Base-by-base conservation (phyloP, 2,888 invertebrate genomes). In the Nymphalis polychloros region DNA sequence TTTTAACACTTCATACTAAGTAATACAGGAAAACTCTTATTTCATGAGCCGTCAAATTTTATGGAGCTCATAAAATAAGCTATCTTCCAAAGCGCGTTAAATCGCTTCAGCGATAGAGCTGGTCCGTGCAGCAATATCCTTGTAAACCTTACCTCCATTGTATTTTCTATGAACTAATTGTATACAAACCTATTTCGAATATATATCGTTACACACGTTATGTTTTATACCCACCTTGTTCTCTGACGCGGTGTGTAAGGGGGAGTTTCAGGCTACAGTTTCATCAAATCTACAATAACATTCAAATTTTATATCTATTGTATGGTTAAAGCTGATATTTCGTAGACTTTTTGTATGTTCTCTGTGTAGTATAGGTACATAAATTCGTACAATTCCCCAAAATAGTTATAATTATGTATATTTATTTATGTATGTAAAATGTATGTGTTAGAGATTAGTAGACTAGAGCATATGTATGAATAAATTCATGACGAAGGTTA, bases 31-130 rank as follows among this genome's bases (percentile, higher is more conserved):
- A 1, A 23, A 23, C 23, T 23, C 23, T 23, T 23, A 7, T 41
- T 46, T 55, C n/a, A 55, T 63, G 55, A 23, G 47, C 47, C 47
- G 55, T 63, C 55, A 55, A 53, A 55, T 31, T 63, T 55, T 48
- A 64, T 46, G 27, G 48, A 27, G 5, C 46, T 17, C 63, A 64
- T 64, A 55, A 55, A 55, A 64, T 48, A 31, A 35, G 19, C 31
- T 46, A 57, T 48, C 55, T 47, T 63, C n/a, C 3, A 48, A 48
- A 55, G 55, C 55, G 55, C 31, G 47, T 23, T 57, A 55, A 63
- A 63, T 10, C 55, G 55, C 31, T 55, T 23, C 17, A 17, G 20
- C 55, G 31, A 48, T 48, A 55, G 47, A 17, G 53, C 35, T 63
- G 47, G 53, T 31, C 17, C 20, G 13, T 53, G 47, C 46, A 35